A percentile compares a stretch with the other conserved stretches of the same genome.
Evolutionary conservation across 2,113 vertebrate genomes (phyloP).

Genomic region (Pelecanoides urinatrix): DNA sequence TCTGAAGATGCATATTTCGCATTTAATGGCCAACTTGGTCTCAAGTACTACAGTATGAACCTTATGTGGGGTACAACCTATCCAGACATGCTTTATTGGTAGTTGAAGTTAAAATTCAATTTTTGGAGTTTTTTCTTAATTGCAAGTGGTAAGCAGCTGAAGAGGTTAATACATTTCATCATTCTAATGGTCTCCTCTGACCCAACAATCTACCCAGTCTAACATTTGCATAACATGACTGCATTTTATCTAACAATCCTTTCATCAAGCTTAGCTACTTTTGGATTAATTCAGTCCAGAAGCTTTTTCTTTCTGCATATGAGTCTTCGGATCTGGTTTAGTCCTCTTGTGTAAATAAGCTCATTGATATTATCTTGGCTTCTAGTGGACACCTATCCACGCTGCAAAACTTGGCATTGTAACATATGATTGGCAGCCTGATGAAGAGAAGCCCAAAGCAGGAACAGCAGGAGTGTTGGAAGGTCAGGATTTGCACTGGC

Average conservation of each 20-base stretch:
- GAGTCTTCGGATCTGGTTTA: neutral
- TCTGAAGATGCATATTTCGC: neutral
- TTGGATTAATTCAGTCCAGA: neutral
- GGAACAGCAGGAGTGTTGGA: slow-evolving; percentile 15
- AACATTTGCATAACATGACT: neutral
- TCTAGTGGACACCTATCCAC: slow-evolving; percentile 28
- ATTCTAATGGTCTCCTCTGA: neutral
- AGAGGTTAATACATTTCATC: neutral
- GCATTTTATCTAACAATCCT: neutral
- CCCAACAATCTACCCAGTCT: neutral
- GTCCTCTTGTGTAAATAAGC: neutral
- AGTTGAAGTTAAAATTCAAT: neutral
- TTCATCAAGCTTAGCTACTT: neutral
- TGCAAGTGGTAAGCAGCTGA: neutral
- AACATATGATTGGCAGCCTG: slow-evolving; percentile 29
- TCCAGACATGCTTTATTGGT: neutral
- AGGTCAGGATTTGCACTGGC: slow-evolving; percentile 38
- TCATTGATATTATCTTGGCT: slow-evolving; percentile 1
- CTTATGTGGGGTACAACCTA: neutral
- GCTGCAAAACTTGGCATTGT: slow-evolving; percentile 21
- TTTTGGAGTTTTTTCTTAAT: neutral
- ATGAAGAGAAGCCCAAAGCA: slow-evolving; percentile 32
- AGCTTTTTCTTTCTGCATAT: neutral
- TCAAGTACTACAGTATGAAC: neutral
- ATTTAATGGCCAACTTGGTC: neutral